Evolutionary conservation across 2,113 vertebrate species (phyloP).

Genomic region (Ptilorrhoa leucosticta): DNA sequence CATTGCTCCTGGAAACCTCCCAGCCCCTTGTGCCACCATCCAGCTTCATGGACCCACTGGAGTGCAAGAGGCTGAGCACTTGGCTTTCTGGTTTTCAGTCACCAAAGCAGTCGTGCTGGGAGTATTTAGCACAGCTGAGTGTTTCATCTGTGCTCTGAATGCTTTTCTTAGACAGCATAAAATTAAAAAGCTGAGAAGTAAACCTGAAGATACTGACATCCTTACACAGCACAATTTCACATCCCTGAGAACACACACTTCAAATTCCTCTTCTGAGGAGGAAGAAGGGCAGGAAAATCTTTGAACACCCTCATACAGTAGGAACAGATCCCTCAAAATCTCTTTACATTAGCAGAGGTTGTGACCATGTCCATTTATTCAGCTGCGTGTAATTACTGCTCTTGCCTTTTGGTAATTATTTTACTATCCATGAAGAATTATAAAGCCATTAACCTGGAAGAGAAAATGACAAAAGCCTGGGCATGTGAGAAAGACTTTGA

Average conservation of each 20-base stretch:
- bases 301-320: not conserved
- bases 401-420: not conserved
- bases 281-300: not conserved
- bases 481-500: slow-evolving; percentile 14
- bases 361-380: not conserved
- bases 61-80: not conserved
- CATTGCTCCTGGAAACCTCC: not conserved
- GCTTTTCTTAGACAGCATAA: not conserved
- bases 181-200: not conserved
- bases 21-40: rapidly evolving
- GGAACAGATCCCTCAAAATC: not conserved
- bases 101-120: not conserved
- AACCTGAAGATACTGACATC: not conserved
- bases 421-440: slow-evolving; percentile 5
- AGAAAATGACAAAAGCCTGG: slow-evolving; percentile 11
- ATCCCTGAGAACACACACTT: not conserved
- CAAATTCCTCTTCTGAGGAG: not conserved
- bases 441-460: not conserved
- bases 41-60: not conserved
- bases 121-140: not conserved
- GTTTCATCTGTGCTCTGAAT: not conserved
- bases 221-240: not conserved
- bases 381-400: not conserved
- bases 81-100: not conserved
- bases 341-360: not conserved